Conservation (phyloP, 2,113 vertebrate genomes). For the Leucopsar rothschildi region DNA sequence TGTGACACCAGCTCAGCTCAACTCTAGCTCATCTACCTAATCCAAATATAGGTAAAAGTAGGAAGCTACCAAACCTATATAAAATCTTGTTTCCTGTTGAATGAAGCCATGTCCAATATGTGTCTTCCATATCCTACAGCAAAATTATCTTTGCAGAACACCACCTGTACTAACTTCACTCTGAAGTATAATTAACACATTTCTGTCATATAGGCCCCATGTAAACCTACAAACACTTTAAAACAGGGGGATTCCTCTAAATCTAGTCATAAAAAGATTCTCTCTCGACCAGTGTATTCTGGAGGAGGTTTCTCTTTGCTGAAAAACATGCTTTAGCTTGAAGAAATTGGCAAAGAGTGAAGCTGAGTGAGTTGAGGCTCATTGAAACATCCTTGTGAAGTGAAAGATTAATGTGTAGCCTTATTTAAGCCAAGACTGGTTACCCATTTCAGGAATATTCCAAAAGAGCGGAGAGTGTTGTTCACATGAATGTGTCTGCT, state of each 20-base stretch:
- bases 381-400: not conserved
- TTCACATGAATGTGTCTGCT: not conserved
- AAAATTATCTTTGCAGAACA: not conserved
- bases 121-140: not conserved
- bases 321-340: not conserved
- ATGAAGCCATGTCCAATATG: fast-evolving
- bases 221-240: not conserved
- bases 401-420: not conserved
- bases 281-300: not conserved
- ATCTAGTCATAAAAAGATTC: not conserved
- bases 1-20: not conserved
- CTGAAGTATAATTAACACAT: not conserved
- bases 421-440: not conserved
- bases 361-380: not conserved
- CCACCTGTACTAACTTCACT: not conserved
- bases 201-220: not conserved
- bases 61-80: not conserved
- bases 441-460: not conserved
- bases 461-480: not conserved
- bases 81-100: not conserved
- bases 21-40: not conserved
- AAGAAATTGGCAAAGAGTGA: not conserved
- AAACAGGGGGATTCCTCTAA: not conserved
- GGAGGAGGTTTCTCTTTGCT: not conserved
- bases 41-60: not conserved